Conservation (phyloP, 2,113 vertebrate species). For the Pipra filicauda region DNA sequence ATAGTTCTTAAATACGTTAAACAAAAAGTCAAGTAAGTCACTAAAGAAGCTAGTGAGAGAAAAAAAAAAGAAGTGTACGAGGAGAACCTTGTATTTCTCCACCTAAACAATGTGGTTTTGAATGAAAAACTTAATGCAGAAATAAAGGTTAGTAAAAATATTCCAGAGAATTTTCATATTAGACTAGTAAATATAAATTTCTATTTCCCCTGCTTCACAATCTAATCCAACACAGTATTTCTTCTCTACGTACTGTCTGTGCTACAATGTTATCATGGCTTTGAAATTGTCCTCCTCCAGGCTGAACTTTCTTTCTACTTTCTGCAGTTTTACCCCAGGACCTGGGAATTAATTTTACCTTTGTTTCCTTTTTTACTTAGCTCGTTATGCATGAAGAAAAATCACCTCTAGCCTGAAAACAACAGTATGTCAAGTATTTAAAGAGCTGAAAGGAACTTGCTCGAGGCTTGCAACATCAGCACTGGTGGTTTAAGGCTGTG, state of each 20-base stretch:
- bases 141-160: not conserved
- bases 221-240: not conserved
- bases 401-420: not conserved
- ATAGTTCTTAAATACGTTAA: not conserved
- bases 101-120: not conserved
- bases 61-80: fast-evolving
- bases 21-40: not conserved
- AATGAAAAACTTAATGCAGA: not conserved
- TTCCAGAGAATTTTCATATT: not conserved
- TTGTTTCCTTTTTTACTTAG: not conserved
- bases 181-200: not conserved
- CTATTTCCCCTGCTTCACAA: not conserved
- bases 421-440: not conserved
- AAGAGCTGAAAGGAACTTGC: not conserved
- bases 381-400: not conserved
- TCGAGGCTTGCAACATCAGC: not conserved
- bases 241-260: not conserved
- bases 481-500: not conserved
- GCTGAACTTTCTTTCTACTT: not conserved
- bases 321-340: not conserved
- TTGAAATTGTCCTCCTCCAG: not conserved
- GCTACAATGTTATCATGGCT: not conserved
- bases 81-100: not conserved
- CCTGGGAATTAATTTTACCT: not conserved
- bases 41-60: not conserved